Evolutionary conservation across 2,888 invertebrate genomes (phyloP).

Genomic region (Pocota personata): DNA sequence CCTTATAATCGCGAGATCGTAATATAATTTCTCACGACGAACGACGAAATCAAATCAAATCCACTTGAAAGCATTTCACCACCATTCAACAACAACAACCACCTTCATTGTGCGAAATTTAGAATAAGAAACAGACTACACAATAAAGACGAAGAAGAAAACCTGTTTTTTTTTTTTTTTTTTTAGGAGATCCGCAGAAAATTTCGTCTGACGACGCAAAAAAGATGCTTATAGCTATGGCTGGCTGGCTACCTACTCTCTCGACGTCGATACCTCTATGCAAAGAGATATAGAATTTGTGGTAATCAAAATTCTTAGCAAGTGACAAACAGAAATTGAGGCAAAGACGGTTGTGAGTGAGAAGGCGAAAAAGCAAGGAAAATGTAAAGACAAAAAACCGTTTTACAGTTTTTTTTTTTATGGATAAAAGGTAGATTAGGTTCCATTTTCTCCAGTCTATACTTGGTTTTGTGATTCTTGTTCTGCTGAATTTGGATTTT

Average conservation of each 20-base stretch:
- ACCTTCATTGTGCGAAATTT: conserved; percentile 34
- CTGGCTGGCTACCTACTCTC: conserved; percentile 12
- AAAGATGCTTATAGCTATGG: conserved; percentile 9
- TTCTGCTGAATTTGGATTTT: too few species aligned
- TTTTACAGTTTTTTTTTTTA: conserved; percentile 6
- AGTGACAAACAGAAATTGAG: conserved; percentile 57
- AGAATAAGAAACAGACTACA: conserved; percentile 29
- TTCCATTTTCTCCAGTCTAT: conserved; percentile 11
- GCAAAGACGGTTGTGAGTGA: neutral
- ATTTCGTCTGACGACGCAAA: conserved; percentile 67
- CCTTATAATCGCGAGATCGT: conserved; percentile 33
- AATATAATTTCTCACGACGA: conserved; percentile 10
- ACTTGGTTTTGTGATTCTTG: neutral
- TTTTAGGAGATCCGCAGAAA: conserved; percentile 59
- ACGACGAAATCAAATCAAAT: conserved; percentile 8
- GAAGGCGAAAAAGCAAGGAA: conserved; percentile 24
- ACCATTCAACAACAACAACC: conserved; percentile 7
- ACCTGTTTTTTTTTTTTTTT: conserved; percentile 59
- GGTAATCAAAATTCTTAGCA: conserved; percentile 62
- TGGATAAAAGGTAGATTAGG: neutral
- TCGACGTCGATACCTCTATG: neutral
- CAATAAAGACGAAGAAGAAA: conserved; percentile 34
- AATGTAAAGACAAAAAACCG: conserved; percentile 18
- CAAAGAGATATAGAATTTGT: conserved; percentile 5
- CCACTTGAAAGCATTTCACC: conserved; percentile 69